Evolutionary conservation across 2,888 invertebrate species (phyloP).

Genomic region (Drosophila phalerata): DNA sequence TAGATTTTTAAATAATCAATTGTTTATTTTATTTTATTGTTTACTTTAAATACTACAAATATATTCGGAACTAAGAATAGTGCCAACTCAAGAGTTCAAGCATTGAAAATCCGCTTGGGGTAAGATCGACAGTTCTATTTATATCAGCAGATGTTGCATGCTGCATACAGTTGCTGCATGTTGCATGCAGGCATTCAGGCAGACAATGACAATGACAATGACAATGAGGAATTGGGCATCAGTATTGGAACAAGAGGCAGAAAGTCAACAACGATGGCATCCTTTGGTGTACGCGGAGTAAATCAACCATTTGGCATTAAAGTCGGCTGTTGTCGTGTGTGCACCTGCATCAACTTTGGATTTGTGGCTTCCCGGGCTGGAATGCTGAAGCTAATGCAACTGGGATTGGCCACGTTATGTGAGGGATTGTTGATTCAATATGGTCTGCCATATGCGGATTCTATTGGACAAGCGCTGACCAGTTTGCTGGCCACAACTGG

Average conservation of each 20-base stretch:
- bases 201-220: background rate
- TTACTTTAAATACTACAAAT: too few species aligned
- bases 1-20: too few species aligned
- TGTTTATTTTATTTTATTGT: too few species aligned
- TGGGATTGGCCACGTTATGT: conserved; percentile 92
- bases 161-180: background rate
- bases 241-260: conserved; percentile 6
- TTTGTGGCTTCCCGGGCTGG: conserved; percentile 91
- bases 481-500: conserved; percentile 93
- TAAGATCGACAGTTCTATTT: conserved; percentile 44
- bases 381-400: conserved; percentile 90
- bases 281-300: conserved; percentile 82
- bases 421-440: conserved; percentile 93
- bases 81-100: background rate
- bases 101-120: conserved; percentile 30
- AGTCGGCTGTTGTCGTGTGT: conserved; percentile 91
- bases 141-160: conserved; percentile 23
- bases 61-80: background rate
- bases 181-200: background rate
- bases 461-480: conserved; percentile 92
- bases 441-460: conserved; percentile 90
- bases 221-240: background rate
- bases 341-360: conserved; percentile 92
- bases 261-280: conserved; percentile 44
- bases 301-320: conserved; percentile 87